A percentile compares a stretch with the other conserved stretches of the same genome.
Conservation (phyloP, 2,888 invertebrate genomes). For the Tipula unca region DNA sequence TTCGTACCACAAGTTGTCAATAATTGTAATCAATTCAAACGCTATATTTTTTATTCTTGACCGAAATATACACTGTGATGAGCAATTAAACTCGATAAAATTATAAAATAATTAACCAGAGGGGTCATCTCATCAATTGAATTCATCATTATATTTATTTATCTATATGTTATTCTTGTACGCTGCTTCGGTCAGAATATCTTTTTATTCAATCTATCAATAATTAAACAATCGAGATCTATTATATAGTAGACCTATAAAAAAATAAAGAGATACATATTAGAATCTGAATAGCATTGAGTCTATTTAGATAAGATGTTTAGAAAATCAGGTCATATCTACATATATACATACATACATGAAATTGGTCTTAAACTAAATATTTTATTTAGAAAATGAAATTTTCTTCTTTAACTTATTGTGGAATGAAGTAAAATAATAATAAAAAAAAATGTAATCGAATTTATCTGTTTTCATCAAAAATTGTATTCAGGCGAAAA, state of each 20-base stretch:
- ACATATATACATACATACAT: background rate
- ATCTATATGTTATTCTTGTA: background rate
- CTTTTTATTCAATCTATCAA: background rate
- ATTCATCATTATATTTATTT: background rate
- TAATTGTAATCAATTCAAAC: background rate
- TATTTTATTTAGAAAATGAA: background rate
- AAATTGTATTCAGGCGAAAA: background rate
- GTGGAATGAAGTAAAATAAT: background rate
- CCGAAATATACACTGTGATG: background rate
- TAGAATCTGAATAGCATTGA: background rate
- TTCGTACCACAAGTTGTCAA: background rate
- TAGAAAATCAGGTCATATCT: background rate
- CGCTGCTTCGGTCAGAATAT: background rate
- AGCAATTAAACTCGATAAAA: background rate
- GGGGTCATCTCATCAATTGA: background rate
- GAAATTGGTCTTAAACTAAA: background rate
- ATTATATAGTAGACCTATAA: background rate
- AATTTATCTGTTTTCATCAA: background rate
- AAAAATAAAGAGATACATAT: background rate
- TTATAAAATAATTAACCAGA: background rate
- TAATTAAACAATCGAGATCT: background rate
- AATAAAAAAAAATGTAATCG: background rate
- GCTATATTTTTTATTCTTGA: background rate
- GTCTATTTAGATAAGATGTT: background rate
- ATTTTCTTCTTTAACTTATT: background rate